Conservation (phyloP, 2,888 invertebrate genomes). For the Chymomyza procnemis region DNA sequence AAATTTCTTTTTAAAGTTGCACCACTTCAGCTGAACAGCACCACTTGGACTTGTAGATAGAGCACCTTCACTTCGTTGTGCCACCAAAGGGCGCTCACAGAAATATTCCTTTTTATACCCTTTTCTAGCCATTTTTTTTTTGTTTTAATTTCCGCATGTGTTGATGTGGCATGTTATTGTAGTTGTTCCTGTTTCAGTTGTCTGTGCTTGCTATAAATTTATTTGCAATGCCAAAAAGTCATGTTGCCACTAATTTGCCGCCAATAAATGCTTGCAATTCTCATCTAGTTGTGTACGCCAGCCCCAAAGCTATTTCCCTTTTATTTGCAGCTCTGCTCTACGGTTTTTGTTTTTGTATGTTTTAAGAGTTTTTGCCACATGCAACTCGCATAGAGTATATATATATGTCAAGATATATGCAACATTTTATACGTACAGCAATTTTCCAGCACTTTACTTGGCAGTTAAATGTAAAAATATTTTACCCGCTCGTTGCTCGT, state of each 20-base stretch:
- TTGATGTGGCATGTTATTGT: constrained; percentile 8
- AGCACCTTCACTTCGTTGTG: neutral
- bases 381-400: neutral
- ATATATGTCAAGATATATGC: too few relatives aligned
- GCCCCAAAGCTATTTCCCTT: constrained; percentile 20
- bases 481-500: constrained; percentile 68
- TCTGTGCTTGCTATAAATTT: constrained; percentile 35
- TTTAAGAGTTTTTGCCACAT: neutral
- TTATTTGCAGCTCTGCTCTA: neutral
- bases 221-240: constrained; percentile 46
- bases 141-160: constrained; percentile 37
- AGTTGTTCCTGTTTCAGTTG: neutral
- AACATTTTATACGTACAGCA: neutral
- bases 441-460: constrained; percentile 50
- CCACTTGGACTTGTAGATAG: neutral
- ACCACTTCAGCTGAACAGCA: neutral
- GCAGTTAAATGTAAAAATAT: constrained; percentile 67
- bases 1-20: too few relatives aligned
- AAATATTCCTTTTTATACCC: neutral
- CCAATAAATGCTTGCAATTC: constrained; percentile 23
- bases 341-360: neutral
- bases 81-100: neutral
- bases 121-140: constrained; percentile 13
- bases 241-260: constrained; percentile 49
- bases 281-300: neutral